Evolutionary conservation across 2,113 vertebrate genomes (phyloP), one percentile per base, ranked within the genome.

Genomic region (Caracal caracal): DNA sequence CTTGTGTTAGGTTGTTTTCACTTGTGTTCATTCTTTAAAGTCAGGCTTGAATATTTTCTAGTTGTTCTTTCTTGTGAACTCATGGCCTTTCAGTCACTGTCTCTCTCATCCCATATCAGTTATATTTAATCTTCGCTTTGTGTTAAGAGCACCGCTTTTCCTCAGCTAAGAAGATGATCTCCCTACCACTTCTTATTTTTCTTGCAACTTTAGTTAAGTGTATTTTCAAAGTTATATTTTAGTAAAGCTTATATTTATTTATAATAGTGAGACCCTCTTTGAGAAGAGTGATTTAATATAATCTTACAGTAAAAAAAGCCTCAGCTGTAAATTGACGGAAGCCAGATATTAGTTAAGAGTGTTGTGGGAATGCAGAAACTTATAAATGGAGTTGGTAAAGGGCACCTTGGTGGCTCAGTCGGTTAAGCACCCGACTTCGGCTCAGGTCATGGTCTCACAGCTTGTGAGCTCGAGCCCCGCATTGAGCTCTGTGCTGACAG

Each of bases 181-280:
- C 12, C 6, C 10, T 47, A 33, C 19, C 30, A 70, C 40, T 75
- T 93, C 2, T 59, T 40, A 35, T 82, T 40, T 93, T 94, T 90
- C 65, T 82, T 56, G 73, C 37, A 76, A 82, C 2, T 49, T 93
- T 78, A 22, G n/a, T 49, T 80, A 68, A 85, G 37, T 37, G 1
- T 66, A 59, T 94, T 92, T 83, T 73, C 19, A 85, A 92, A 90
- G 47, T 40, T 83, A 1, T 76, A 70, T 82, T 86, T 85, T 43
- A 81, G 22, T 93, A 86, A 90, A 53, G n/a, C 35, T 82, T 93
- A 30, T 43, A 56, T 56, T 71, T 73, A n/a, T 82, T 93, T 96
- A n/a, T 59, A 93, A 40, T 49, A 90, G 24, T 35, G 40, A 61
- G 40, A 61, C 0, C 40, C 24, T 93, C 49, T 88, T 80, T 75